These are phyloP conservation scores for Dyspetes luteomarginatus DNA, from an alignment of 2,888 invertebrate genomes.

Conservation along the genomic window DNA sequence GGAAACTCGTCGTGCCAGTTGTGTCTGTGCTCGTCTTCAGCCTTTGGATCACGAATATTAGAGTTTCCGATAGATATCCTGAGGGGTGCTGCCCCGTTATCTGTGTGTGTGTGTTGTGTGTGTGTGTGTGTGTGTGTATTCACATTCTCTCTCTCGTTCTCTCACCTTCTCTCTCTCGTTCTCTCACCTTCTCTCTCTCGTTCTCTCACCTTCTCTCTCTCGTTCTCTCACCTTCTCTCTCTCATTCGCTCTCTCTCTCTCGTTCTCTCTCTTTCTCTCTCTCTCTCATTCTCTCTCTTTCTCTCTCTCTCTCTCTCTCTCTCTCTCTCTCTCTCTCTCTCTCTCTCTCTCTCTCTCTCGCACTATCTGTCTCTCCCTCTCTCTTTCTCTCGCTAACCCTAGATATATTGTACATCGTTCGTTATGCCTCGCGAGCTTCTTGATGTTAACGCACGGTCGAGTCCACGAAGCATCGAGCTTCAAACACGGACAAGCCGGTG, in stretches of 20 bases:
- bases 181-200: too few relatives aligned
- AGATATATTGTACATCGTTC: neutral
- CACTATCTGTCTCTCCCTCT: neutral
- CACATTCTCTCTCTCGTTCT: neutral
- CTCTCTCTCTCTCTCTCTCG: too few relatives aligned
- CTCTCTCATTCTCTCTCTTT: neutral
- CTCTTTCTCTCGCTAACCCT: neutral
- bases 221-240: too few relatives aligned
- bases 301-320: too few relatives aligned
- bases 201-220: too few relatives aligned
- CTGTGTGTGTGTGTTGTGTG: neutral
- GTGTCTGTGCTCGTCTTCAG: constrained; percentile 30
- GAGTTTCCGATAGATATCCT: constrained; percentile 31
- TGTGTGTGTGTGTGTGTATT: neutral
- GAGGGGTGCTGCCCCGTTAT: constrained; percentile 50
- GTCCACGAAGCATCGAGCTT: constrained; percentile 25
- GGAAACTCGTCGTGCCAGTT: neutral
- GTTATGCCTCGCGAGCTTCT: constrained; percentile 48
- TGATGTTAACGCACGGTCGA: constrained; percentile 53
- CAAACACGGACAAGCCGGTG: constrained; percentile 28
- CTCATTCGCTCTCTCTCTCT: too few relatives aligned
- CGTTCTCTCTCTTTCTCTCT: neutral
- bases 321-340: too few relatives aligned
- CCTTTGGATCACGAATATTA: constrained; percentile 1
- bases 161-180: neutral